Evolutionary conservation across 2,113 vertebrate genomes (phyloP), one percentile per base, ranked within the genome.

Genomic region (Numenius arquata): DNA sequence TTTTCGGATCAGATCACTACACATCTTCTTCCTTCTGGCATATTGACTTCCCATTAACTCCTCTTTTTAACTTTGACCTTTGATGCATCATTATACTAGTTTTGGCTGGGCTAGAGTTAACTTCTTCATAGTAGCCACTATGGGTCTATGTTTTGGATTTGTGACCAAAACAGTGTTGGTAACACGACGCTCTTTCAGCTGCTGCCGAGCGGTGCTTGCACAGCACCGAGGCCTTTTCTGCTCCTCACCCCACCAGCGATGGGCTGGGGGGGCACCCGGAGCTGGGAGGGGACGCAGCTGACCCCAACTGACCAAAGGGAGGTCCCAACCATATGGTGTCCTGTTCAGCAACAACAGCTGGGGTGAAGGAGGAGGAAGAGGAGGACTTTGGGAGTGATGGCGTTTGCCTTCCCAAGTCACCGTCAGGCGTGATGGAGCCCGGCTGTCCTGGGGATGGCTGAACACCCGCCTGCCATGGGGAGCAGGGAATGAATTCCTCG

Each of bases 351-450:
- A 8, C 13, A 87, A 48, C 23, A 72, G 47, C 47, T 48, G 47
- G 12, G 13, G 53, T 38, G 16, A 53, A 71, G 36, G 7, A 83
- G 23, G 11, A 41, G 20, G 16, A 63, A 43, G 38, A 26, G 15
- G 15, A 47, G 20, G 23, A 52, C 50, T 52, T 52, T 52, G 50
- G 50, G 50, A 52, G 36, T 40, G 14, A 36, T 0, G 0, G 62
- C 5, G 7, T 43, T 67, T n/a, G 34, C n/a, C 30, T 67, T 43
- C 67, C 26, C 38, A 41, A 89, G 38, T 63, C 52, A 71, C 23
- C 12, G 5, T 3, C 47, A 38, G 0, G 1, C 0, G 0, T 15
- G 26, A 59, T 16, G 68, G 17, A 87, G 53, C n/a, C 43, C 38
- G n/a, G 53, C 38, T 36, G 15, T 41, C 43, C 58, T 11, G 48